Base-by-base conservation (phyloP, 2,797 vertebrate species). In the Peromyscus nudipes region DNA sequence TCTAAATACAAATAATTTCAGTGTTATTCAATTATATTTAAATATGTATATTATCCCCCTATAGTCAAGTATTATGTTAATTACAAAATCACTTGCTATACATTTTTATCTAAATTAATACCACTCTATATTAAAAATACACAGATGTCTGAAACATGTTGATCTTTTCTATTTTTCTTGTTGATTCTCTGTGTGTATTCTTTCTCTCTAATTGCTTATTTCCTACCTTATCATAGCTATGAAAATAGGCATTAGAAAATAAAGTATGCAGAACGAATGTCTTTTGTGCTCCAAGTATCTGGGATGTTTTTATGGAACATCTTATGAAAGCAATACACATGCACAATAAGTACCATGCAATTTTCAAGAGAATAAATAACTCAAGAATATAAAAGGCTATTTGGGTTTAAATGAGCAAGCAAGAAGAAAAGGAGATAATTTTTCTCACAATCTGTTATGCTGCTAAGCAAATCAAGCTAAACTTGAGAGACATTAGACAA, bases 201-300 rank as follows among this genome's bases (percentile, higher is more conserved):
- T 95, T 88, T 88, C 23, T 80, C 1, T 73, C 57, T 79, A 81
- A 93, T 82, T 93, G 16, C 65, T 13, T 13, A 81, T 91, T 87
- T 94, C 84, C 92, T 83, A 29, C 1, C 9, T 43, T 64, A 40
- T 67, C 10, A 77, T 34, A 88, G 5, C 7, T 76, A 83, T 79
- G 27, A 96, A 91, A 89, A 86, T 77, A 71, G 0, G 46, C 27
- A 96, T 67, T 82, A 95, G 55, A 21, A 95, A 93, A 89, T 83
- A 96, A 91, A 84, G 23, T 81, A 14, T 49, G 0, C 60, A 97
- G 55, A 96, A 93, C 89, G 60, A 94, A 67, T 95, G 10, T 65
- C 21, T 80, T 93, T 83, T 94, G 43, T 89, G 8, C 7, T 25
- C 4, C 16, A 76, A 77, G 4, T 31, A 87, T 79, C 17, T 79